phyloP scores from a whole-genome alignment of 1,140 invertebrate species.

The Penaeus chinensis region DNA sequence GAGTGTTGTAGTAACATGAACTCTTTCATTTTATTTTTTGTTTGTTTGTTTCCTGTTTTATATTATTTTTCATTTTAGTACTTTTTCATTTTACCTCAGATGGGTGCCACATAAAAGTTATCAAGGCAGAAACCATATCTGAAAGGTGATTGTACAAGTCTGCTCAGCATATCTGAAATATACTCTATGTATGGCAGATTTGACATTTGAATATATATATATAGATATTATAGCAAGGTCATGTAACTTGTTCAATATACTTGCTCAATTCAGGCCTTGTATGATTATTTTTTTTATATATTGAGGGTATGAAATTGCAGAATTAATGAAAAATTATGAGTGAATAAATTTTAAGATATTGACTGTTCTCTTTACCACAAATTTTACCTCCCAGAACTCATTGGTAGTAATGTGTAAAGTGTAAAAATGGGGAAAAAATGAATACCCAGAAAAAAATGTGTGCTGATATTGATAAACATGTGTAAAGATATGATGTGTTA shows the following conservation, averaged over 20 bases:
- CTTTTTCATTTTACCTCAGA: no score
- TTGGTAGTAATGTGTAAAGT: no score
- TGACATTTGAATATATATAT: background rate
- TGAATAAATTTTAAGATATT: no score
- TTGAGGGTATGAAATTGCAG: background rate
- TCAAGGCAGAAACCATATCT: slow-evolving; percentile 1
- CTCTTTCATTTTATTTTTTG: background rate
- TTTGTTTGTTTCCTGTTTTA: no score
- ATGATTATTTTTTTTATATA: slow-evolving; percentile 5
- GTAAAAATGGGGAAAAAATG: no score
- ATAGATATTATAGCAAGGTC: slow-evolving; percentile 20
- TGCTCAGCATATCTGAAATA: background rate
- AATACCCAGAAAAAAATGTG: no score
- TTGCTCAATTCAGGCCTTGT: slow-evolving; percentile 30
- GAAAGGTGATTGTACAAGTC: background rate
- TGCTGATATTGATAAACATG: no score
- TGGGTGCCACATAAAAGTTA: background rate
- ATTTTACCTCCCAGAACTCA: no score
- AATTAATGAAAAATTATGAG: no score
- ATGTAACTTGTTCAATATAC: slow-evolving; percentile 19
- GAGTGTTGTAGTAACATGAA: slow-evolving; percentile 3
- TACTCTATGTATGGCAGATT: background rate
- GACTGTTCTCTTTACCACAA: no score
- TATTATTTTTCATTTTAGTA: no score
- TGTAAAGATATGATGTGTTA: no score